phyloP scores from a whole-genome alignment of 2,888 invertebrate species.

The Aphodius granarius region DNA sequence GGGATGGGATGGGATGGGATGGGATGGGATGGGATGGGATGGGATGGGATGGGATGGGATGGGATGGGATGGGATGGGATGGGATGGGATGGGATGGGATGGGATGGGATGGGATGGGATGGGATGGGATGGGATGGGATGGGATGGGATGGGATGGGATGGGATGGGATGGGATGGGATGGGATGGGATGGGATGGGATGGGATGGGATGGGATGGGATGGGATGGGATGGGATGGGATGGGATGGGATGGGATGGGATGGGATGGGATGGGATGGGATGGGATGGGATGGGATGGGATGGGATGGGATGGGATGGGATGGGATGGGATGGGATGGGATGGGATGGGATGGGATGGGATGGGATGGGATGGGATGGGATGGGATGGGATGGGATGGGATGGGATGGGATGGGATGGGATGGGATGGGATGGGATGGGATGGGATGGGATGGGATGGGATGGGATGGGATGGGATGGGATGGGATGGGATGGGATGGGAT shows the following conservation, averaged over 20 bases:
- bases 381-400: not conserved
- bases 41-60: not conserved
- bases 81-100: not conserved
- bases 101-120: not conserved
- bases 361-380: not conserved
- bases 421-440: not conserved
- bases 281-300: conserved; percentile 3
- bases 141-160: not conserved
- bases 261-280: conserved; percentile 3
- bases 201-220: conserved; percentile 18
- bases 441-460: not conserved
- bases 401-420: not conserved
- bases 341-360: not conserved
- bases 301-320: conserved; percentile 3
- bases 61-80: not conserved
- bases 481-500: not conserved
- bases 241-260: not conserved
- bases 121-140: not conserved
- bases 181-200: conserved; percentile 2
- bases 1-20: conserved; percentile 11
- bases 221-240: conserved; percentile 11
- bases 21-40: not conserved
- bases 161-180: not conserved
- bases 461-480: not conserved
- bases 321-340: conserved; percentile 1